Evolutionary conservation across 2,888 invertebrate genomes (phyloP).

Genomic region (Aquatica leii): DNA sequence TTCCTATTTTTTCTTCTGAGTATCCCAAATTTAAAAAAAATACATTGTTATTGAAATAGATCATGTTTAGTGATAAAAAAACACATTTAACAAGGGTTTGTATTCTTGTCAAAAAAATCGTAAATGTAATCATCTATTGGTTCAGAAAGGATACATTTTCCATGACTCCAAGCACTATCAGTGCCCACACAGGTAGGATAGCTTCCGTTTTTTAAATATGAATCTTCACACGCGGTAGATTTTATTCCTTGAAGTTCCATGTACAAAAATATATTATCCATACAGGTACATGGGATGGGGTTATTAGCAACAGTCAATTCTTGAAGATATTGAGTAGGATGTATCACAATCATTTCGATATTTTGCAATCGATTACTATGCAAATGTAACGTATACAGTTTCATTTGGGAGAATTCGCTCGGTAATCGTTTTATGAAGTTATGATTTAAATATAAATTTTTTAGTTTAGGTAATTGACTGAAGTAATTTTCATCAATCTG

Average conservation of each 20-base stretch:
- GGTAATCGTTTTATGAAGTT: constrained; percentile 6
- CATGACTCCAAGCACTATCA: background rate
- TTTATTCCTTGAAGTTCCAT: background rate
- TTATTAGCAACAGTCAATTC: constrained; percentile 1
- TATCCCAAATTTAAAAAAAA: too few relatives aligned
- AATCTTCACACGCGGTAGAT: background rate
- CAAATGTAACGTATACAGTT: background rate
- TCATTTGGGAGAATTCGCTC: background rate
- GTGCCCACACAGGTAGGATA: background rate
- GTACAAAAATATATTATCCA: background rate
- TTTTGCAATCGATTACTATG: constrained; percentile 3
- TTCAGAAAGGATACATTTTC: background rate
- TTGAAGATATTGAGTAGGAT: background rate
- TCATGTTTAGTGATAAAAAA: too few relatives aligned
- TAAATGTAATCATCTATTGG: background rate
- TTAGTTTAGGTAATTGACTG: background rate
- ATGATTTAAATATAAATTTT: constrained; percentile 4
- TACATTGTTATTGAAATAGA: too few relatives aligned
- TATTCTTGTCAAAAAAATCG: background rate
- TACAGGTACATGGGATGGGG: background rate
- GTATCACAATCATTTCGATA: background rate
- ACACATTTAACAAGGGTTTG: background rate
- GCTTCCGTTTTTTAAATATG: background rate
- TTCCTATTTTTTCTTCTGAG: too few relatives aligned
- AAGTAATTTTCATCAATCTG: background rate